A percentile compares a stretch with the other conserved stretches of the same genome.
Conservation (phyloP, 2,113 vertebrate genomes). For the human region GRCh38 chr7:68142001-68142500, state of each 20-base stretch:
- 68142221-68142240: background rate
- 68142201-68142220: background rate
- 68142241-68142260: background rate
- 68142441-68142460: too few relatives aligned
- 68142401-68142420: too few relatives aligned
- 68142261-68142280: background rate
- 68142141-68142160: background rate
- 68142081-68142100: background rate
- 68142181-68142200: background rate
- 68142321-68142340: too few relatives aligned
- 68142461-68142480: too few relatives aligned
- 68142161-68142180: background rate
- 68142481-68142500: too few relatives aligned
- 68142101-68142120: background rate
- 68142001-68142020: background rate
- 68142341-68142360: too few relatives aligned
- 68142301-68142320: too few relatives aligned
- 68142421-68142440: too few relatives aligned
- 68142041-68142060: background rate
- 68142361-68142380: too few relatives aligned
- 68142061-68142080: background rate
- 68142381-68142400: too few relatives aligned
- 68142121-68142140: background rate
- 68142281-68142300: too few relatives aligned
- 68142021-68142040: background rate